These are phyloP conservation scores for Mirounga angustirostris DNA, from an alignment of 2,113 vertebrate genomes.

Conservation along the genomic window DNA sequence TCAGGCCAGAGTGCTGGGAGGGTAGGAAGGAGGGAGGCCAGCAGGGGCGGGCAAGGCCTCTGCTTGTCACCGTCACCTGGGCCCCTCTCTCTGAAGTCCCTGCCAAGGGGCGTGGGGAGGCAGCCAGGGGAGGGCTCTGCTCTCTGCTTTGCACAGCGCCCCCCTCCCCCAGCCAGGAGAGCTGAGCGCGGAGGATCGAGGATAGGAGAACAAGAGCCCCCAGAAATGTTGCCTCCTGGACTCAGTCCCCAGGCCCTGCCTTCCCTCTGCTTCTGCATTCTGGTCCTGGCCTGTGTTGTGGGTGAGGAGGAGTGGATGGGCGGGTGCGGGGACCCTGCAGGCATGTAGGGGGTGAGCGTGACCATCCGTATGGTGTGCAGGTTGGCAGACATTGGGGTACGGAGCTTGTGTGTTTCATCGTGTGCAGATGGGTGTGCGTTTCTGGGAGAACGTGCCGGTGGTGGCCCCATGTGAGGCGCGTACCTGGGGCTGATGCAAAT, in stretches of 20 bases:
- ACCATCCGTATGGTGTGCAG: rapidly evolving
- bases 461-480: background rate
- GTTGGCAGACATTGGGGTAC: rapidly evolving
- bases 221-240: constrained; percentile 36
- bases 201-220: background rate
- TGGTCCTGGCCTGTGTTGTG: constrained; percentile 53
- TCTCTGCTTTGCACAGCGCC: background rate
- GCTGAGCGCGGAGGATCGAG: background rate
- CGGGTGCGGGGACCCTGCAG: background rate
- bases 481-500: background rate
- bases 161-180: background rate
- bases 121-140: constrained; percentile 46
- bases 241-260: background rate
- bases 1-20: background rate
- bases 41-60: background rate
- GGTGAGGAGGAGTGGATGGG: constrained; percentile 54
- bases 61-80: background rate
- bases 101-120: constrained; percentile 66
- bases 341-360: background rate
- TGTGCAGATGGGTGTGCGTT: rapidly evolving
- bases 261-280: background rate
- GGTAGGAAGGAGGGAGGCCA: background rate
- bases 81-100: constrained; percentile 47
- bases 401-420: background rate
- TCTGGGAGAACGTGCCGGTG: background rate